These are phyloP conservation scores for Pan troglodytes DNA, from an alignment of 2,113 vertebrate genomes.

Conservation along the genomic window NHGRI_mPanTro3-v2.1_pri NC_072403.2:165059501-165060000, in stretches of 20 bases:
- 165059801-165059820: neutral
- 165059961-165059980: neutral
- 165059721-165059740: neutral
- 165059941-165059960: neutral
- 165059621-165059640: neutral
- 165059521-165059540: neutral
- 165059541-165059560: neutral
- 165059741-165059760: neutral
- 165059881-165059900: neutral
- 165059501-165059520: neutral
- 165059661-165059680: neutral
- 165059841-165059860: neutral
- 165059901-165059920: neutral
- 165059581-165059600: neutral
- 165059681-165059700: neutral
- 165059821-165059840: neutral
- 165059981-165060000: neutral
- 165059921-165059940: neutral
- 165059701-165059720: neutral
- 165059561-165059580: neutral
- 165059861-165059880: neutral
- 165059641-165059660: neutral
- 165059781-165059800: neutral
- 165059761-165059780: neutral
- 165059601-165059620: neutral